Evolutionary conservation across 2,797 vertebrate species (phyloP).

Genomic region (Acanthurus tractus): DNA sequence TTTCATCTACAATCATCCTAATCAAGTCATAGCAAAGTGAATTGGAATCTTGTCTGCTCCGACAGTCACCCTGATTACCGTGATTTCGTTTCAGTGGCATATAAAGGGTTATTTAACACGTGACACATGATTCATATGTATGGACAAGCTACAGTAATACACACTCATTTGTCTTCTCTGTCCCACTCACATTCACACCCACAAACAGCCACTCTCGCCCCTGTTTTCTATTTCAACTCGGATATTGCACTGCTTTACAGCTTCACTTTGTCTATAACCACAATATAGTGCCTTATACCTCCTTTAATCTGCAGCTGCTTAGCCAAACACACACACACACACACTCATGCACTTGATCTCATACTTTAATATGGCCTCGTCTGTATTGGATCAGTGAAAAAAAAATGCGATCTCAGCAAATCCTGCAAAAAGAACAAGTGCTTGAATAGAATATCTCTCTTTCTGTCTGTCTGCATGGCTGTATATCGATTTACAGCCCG

Average conservation of each 20-base stretch:
- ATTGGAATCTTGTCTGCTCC: conserved; percentile 33
- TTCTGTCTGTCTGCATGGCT: conserved; percentile 18
- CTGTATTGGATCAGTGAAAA: conserved; percentile 28
- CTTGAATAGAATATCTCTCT: conserved; percentile 31
- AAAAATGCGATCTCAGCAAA: conserved; percentile 64
- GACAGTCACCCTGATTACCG: conserved; percentile 58
- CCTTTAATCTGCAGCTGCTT: conserved; percentile 56
- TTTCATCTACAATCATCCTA: conserved; percentile 66
- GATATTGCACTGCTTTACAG: conserved; percentile 49
- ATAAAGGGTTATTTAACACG: conserved; percentile 59
- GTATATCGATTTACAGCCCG: conserved; percentile 17
- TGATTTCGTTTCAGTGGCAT: conserved; percentile 27
- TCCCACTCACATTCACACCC: conserved; percentile 40
- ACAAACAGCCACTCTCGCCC: conserved; percentile 11
- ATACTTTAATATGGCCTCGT: conserved; percentile 29
- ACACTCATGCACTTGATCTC: conserved; percentile 5
- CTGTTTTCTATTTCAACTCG: conserved; percentile 33
- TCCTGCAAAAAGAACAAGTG: conserved; percentile 52
- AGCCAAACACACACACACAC: conserved; percentile 21
- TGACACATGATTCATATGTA: conserved; percentile 54
- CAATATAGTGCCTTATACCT: conserved; percentile 46
- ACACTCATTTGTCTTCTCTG: conserved; percentile 15
- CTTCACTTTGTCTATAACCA: conserved; percentile 33
- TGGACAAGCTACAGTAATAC: conserved; percentile 24
- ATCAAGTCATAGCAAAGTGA: conserved; percentile 67